phyloP scores from a whole-genome alignment of 2,888 invertebrate genomes.

The Eupeodes luniger region DNA sequence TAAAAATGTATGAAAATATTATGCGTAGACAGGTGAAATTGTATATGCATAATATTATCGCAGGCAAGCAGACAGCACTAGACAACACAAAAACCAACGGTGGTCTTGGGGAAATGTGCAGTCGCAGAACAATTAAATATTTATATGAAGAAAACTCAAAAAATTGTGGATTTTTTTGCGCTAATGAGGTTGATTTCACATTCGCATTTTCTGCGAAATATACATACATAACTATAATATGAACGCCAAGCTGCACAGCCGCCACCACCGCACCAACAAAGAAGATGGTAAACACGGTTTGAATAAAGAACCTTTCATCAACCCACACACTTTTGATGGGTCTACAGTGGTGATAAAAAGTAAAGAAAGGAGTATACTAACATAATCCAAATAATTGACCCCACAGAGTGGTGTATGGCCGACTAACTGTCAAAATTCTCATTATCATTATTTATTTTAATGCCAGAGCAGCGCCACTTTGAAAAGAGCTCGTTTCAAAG shows the following conservation, averaged over 20 bases:
- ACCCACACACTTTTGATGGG: neutral
- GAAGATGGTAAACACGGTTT: neutral
- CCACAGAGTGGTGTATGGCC: no score
- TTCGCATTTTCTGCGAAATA: conserved; percentile 52
- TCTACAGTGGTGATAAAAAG: neutral
- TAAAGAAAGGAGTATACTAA: neutral
- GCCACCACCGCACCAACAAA: neutral
- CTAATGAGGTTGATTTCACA: conserved; percentile 67
- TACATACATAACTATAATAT: neutral
- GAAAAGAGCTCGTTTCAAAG: no score
- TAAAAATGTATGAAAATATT: conserved; percentile 15
- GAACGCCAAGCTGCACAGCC: no score
- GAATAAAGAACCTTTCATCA: conserved; percentile 4
- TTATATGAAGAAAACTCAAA: neutral
- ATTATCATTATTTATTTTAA: no score
- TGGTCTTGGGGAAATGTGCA: conserved; percentile 16
- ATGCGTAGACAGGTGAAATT: conserved; percentile 67
- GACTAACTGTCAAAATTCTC: no score
- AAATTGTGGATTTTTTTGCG: conserved; percentile 44
- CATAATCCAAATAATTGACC: no score
- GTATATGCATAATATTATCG: neutral
- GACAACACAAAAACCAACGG: neutral
- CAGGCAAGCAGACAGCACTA: neutral
- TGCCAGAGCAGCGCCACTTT: no score
- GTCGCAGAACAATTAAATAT: conserved; percentile 38